These are phyloP conservation scores for Drosophila bocqueti DNA, from an alignment of 1,140 invertebrate species.

Conservation along the genomic window DNA sequence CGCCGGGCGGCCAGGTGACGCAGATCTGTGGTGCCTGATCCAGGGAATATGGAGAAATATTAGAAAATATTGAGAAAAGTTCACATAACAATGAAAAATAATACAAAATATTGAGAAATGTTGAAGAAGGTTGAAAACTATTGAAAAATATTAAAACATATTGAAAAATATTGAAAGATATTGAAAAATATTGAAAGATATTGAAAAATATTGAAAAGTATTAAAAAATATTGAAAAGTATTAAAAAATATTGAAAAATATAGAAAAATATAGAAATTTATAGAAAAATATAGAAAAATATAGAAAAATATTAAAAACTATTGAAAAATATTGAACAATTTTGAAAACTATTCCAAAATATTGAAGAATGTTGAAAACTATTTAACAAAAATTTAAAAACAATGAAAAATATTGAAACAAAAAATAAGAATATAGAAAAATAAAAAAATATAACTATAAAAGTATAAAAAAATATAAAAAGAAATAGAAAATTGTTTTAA, in stretches of 20 bases:
- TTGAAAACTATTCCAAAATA: background rate
- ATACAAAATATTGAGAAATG: too few relatives aligned
- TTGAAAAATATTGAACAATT: background rate
- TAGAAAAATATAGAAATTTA: too few relatives aligned
- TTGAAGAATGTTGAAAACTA: background rate
- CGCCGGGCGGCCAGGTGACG: conserved; percentile 66
- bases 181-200: background rate
- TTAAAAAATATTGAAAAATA: background rate
- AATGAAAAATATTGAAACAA: too few relatives aligned
- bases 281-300: background rate
- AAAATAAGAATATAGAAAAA: too few relatives aligned
- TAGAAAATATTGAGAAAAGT: too few relatives aligned
- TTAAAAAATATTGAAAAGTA: background rate
- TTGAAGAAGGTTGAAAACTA: too few relatives aligned
- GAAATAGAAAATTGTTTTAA: too few relatives aligned
- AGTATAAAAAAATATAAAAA: too few relatives aligned
- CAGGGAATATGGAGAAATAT: background rate
- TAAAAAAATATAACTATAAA: background rate
- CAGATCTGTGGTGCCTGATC: conserved; percentile 75
- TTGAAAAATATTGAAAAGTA: too few relatives aligned
- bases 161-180: background rate
- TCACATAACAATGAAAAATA: too few relatives aligned
- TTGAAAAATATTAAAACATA: background rate
- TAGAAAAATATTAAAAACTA: background rate
- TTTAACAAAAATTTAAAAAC: too few relatives aligned